Evolutionary conservation across 2,888 invertebrate species (phyloP), one percentile per base, ranked within the genome.

Genomic region (Ochlodes sylvanus): DNA sequence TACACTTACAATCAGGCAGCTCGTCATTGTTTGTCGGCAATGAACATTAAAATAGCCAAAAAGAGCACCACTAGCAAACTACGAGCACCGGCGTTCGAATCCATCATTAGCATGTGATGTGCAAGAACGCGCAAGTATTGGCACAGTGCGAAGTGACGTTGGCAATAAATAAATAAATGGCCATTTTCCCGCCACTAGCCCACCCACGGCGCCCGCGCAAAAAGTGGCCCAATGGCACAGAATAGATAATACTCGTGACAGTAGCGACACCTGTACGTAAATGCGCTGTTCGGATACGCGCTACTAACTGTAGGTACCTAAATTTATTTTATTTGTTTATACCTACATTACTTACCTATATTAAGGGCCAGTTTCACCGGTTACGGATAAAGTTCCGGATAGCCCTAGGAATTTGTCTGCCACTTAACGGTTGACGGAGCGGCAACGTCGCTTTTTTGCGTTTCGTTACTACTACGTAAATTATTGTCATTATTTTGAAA

Each of bases 201-300:
- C 81, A 83, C 81, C 80, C 81, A 80, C 76, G 52, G 77, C 72
- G 81, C 73, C 21, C 63, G 71, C 71, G 76, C 77, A 80, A 77
- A 78, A 81, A 81, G 76, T 72, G 68, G 61, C 69, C 72, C 70
- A 73, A 70, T 75, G 71, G 58, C 71, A 52, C 21, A 21, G 52
- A 21, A 52, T 52, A 52, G 52, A 14, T 21, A 21, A 52, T 21
- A 21, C 9, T 12, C 12, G 12, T 12, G 9, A 38, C 14, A 52
- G 21, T 52, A 42, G 60, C 58, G 73, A 76, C 79, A 77, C 76
- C 76, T 76, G 77, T 73, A 60, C 44, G 60, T 58, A 38, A 64
- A 60, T 61, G 56, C 60, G 56, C 19, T 68, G 56, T 70, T 67
- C 41, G 54, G 42, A 50, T 38, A 58, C 15, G 38, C 38, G 34